Base-by-base conservation (phyloP, 35 echinoderm and acorn worm species). In the Lytechinus variegatus region DNA sequence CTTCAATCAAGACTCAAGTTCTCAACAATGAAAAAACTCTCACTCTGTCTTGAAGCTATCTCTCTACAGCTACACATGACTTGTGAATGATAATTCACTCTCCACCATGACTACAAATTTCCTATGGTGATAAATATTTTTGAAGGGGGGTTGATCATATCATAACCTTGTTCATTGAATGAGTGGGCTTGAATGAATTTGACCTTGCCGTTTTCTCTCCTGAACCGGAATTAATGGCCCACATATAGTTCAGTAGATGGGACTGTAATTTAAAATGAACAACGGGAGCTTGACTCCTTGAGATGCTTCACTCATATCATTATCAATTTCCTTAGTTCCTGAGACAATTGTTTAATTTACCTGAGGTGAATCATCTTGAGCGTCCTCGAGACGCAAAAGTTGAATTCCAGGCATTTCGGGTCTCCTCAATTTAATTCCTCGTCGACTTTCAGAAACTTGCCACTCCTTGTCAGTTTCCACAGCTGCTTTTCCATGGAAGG, bases 301-400 rank as follows among this genome's bases (percentile, higher is more conserved):
- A n/a, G n/a, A n/a, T n/a, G n/a, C n/a, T n/a, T n/a, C n/a, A n/a
- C n/a, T n/a, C n/a, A n/a, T n/a, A n/a, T 24, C 8, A 24, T 79
- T n/a, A 79, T 79, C 19, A 24, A 24, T 79, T 79, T 79, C 66
- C 66, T 24, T 79, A 44, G 33, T 44, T 44, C 24, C n/a, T 24
- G 19, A n/a, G 66, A 24, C 66, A 79, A 24, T 79, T 19, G 66
- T 79, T 79, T 21, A 7, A 89, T 54, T 88, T 57, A 96, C 95
- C 95, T 96, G 95, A 57, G 95, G 95, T n/a, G 95, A 96, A 86
- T 96, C 88, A 52, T 96, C 95, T 71, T 71, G 89, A 71, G 95
- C 95, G 86, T 96, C 95, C 24, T 96, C 54, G 8, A 96, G 66
- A 51, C 95, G 95, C 21, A 96, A 55, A 91, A 96, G 91, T 54